Evolutionary conservation across 2,113 vertebrate species (phyloP), one percentile per base, ranked within the genome.

Genomic region (Ranitomeya imitator): DNA sequence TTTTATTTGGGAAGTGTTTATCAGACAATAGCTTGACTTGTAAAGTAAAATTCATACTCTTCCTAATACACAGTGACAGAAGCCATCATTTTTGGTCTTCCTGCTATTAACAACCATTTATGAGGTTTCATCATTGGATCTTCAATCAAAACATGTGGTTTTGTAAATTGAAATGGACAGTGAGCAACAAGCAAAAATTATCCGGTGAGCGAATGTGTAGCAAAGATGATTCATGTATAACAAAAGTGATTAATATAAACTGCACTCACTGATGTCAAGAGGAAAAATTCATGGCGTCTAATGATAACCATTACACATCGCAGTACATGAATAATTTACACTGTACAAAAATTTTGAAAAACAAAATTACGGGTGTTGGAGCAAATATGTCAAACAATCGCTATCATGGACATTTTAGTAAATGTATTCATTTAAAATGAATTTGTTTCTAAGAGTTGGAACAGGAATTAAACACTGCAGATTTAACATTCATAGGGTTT

Each of bases 61-160:
- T 86, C 86, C 71, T 86, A 45, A 85, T 85, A 79, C 71, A 19
- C 60, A 65, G 1, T 26, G 86, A 52, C 52, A 88, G 69, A 37
- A 63, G 16, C 37, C 79, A 88, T 88, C 81, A 83, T 88, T 88
- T 73, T 83, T 60, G 63, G 76, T 84, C 69, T 83, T 77, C 55
- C 21, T 6, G 54, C 87, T 84, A 88, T 88, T 88, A 88, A 88
- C 76, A 76, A 23, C 83, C 52, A 88, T 88, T 83, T 88, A 83
- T 71, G 83, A 83, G 52, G 69, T 88, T 88, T 77, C 69, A 77
- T 83, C 57, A 26, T 63, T 37, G 61, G 37, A 83, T 77, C 69
- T 84, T 83, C 59, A 88, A 83, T 88, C 87, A 88, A 88, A 88
- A 83, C 37, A n/a, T 88, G 80, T 63, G 45, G 57, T 73, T 88